Percentiles rank a stretch among this genome's conserved stretches.
phyloP scores from a whole-genome alignment of 1,140 invertebrate species.

The Brachionus manjavacas region DNA sequence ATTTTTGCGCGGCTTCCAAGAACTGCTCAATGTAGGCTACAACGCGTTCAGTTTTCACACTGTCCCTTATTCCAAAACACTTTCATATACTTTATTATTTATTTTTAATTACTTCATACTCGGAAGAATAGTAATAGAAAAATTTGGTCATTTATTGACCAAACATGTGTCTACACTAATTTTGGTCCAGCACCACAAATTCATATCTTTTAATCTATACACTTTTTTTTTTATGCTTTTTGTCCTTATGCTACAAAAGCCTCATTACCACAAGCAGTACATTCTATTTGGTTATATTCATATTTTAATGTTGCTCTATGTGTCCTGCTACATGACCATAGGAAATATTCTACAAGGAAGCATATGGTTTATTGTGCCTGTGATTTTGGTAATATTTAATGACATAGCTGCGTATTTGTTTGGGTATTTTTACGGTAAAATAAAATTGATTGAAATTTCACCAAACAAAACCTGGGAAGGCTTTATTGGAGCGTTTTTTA shows the following conservation, averaged over 20 bases:
- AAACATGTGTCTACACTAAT: slow-evolving; percentile 86
- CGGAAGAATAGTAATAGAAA: slow-evolving; percentile 88
- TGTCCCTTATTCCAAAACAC: slow-evolving; percentile 92
- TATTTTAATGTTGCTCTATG: slow-evolving; percentile 88
- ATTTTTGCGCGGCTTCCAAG: slow-evolving; percentile 98
- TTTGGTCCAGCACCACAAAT: slow-evolving; percentile 89
- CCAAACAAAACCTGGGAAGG: slow-evolving; percentile 97
- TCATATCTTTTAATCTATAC: slow-evolving; percentile 94
- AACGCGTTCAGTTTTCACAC: slow-evolving; percentile 94
- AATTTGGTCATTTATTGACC: slow-evolving; percentile 83
- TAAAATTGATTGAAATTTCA: slow-evolving; percentile 95
- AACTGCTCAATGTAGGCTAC: slow-evolving; percentile 99
- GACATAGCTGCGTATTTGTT: slow-evolving; percentile 99
- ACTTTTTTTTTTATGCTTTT: slow-evolving; percentile 96
- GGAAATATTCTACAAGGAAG: slow-evolving; percentile 94
- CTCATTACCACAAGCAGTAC: slow-evolving; percentile 96
- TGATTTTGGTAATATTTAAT: slow-evolving; percentile 97
- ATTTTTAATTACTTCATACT: slow-evolving; percentile 99
- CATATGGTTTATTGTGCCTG: slow-evolving; percentile 81
- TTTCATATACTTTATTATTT: slow-evolving; percentile 97
- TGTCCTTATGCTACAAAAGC: slow-evolving; percentile 88
- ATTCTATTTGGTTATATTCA: slow-evolving; percentile 97
- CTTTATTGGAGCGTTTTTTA: slow-evolving; percentile 90
- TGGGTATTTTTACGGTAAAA: slow-evolving; percentile 96
- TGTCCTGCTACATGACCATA: slow-evolving; percentile 93